phyloP scores from a whole-genome alignment of 2,888 invertebrate species.

The Drosophila kambysellisi region DNA sequence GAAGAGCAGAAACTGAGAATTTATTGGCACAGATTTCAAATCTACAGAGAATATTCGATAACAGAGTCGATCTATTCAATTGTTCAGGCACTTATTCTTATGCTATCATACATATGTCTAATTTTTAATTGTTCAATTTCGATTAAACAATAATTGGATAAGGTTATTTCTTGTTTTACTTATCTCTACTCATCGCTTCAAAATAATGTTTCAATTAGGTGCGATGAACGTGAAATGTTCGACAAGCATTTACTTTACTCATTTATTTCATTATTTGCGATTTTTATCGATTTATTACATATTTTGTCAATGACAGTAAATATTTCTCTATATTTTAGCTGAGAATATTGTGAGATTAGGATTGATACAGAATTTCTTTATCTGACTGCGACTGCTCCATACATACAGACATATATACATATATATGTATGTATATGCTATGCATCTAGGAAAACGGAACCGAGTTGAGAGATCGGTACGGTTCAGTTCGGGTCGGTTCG shows the following conservation, averaged over 20 bases:
- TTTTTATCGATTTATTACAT: background rate
- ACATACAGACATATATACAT: background rate
- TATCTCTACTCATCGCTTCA: background rate
- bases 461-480: background rate
- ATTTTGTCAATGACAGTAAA: background rate
- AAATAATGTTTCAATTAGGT: background rate
- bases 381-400: background rate
- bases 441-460: background rate
- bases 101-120: background rate
- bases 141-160: background rate
- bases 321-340: background rate
- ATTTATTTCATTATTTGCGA: background rate
- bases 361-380: background rate
- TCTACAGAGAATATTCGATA: background rate
- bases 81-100: background rate
- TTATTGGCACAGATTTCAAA: background rate
- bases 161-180: background rate
- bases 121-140: background rate
- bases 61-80: background rate
- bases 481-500: background rate
- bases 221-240: background rate
- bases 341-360: background rate
- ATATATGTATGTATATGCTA: background rate
- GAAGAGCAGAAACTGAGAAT: background rate
- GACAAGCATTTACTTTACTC: background rate